phyloP scores from a whole-genome alignment of 2,888 invertebrate genomes.

The Caenorhabditis sp. region DNA sequence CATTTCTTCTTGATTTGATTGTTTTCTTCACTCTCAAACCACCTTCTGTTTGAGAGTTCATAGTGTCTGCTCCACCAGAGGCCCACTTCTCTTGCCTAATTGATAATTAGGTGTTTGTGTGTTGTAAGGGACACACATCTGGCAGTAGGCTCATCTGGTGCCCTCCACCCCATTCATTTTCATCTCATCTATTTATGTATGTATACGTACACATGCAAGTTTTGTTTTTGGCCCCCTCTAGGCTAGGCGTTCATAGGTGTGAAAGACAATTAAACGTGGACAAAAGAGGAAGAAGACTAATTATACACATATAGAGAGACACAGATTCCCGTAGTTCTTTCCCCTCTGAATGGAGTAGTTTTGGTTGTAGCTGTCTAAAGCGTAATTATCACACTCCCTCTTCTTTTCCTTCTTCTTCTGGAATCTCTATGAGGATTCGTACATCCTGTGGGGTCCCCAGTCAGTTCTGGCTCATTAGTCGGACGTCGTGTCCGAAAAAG shows the following conservation, averaged over 20 bases:
- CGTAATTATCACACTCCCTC: conserved; percentile 46
- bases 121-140: conserved; percentile 51
- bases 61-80: conserved; percentile 29
- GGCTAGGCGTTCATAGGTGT: conserved; percentile 35
- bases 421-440: conserved; percentile 33
- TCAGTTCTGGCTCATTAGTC: conserved; percentile 65
- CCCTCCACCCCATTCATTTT: conserved; percentile 9
- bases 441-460: conserved; percentile 36
- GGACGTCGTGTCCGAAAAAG: conserved; percentile 54
- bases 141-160: conserved; percentile 53
- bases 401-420: conserved; percentile 36
- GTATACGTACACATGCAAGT: neutral
- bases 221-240: conserved; percentile 48
- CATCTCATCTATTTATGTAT: conserved; percentile 10
- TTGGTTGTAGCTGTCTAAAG: conserved; percentile 20
- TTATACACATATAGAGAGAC: conserved; percentile 35
- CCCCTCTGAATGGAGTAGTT: conserved; percentile 16
- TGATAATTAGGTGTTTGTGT: conserved; percentile 66
- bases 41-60: conserved; percentile 36
- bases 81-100: conserved; percentile 43
- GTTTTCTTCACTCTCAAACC: conserved; percentile 20
- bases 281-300: conserved; percentile 55
- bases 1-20: conserved; percentile 56
- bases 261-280: conserved; percentile 61
- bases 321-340: conserved; percentile 46